Base-by-base conservation (phyloP, 1,140 invertebrate genomes). In the Ceratoteleas bidentatus region DNA sequence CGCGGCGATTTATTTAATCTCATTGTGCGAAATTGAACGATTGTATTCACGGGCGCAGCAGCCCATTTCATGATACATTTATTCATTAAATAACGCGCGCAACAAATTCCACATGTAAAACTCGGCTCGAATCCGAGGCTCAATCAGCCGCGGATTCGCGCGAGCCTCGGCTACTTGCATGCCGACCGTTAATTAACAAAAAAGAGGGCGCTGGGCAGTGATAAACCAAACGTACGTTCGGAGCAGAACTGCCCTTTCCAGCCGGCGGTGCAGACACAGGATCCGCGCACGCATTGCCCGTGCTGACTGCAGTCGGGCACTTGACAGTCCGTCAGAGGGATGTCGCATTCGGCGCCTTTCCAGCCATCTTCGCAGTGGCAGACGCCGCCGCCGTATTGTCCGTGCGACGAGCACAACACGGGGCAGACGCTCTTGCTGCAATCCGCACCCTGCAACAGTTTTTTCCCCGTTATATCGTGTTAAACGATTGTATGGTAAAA, bases 351-450 rank as follows among this genome's bases (percentile, higher is more conserved):
- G 15, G 95, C 93, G 34, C 98, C 98, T 92, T 99, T 99, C 96
- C 97, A 99, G 50, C 98, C 98, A 85, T 97, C 95, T 89, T 98
- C 97, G 91, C 99, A 99, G 86, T 98, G 95, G 92, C 99, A 99
- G 79, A 97, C 92, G 13, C 99, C 99, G 54, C 97, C 97, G 16
- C 97, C 95, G 89, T 99, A 99, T 85, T 97, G 95, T 24, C 99
- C 99, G 87, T 99, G 97, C 68, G 96, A 97, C 76, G 97, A 98
- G 92, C 99, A 99, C 60, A 99, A 92, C 3, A 99, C 96, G 36
- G 98, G 99, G 92, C 99, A 99, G n/a, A 98, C 95, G 91, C 97
- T 92, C 56, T 92, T 92, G 64, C 95, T 96, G 87, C 70, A 92
- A 88, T 91, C 92, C 87, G 91, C 85, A 83, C 87, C 92, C 91